These are phyloP conservation scores for Ormyrus nitidulus DNA, from an alignment of 2,888 invertebrate genomes.

Conservation along the genomic window DNA sequence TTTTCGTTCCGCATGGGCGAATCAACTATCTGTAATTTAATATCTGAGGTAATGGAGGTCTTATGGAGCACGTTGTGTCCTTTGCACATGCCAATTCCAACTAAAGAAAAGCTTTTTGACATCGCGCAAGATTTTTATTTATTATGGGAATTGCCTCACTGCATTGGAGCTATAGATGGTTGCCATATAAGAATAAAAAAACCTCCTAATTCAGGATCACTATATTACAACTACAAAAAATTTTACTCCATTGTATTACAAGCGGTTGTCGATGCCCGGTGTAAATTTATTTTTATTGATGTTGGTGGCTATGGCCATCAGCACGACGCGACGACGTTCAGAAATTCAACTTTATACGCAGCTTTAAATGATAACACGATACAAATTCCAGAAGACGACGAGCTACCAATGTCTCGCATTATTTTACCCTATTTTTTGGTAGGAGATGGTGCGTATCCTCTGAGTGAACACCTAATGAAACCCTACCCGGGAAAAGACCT, in stretches of 20 bases:
- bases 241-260: conserved; percentile 39
- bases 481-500: conserved; percentile 33
- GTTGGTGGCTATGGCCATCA: conserved; percentile 47
- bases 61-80: conserved; percentile 30
- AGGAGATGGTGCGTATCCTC: conserved; percentile 44
- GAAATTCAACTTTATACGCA: conserved; percentile 29
- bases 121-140: conserved; percentile 44
- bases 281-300: conserved; percentile 39
- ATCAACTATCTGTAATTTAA: conserved; percentile 1
- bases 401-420: conserved; percentile 25
- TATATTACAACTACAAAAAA: conserved; percentile 39
- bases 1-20: conserved; percentile 33
- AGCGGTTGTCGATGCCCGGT: conserved; percentile 35
- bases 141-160: conserved; percentile 44
- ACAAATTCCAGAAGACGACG: conserved; percentile 25
- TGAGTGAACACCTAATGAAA: conserved; percentile 44
- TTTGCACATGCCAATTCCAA: conserved; percentile 50
- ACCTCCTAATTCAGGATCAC: conserved; percentile 1
- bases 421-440: conserved; percentile 43
- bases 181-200: conserved; percentile 21
- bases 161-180: conserved; percentile 44
- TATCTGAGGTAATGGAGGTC: conserved; percentile 27
- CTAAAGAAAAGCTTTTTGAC: conserved; percentile 17
- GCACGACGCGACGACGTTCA: conserved; percentile 24
- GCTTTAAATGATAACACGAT: neutral